These are phyloP conservation scores for Gobio gobio DNA, from an alignment of 2,113 vertebrate species.

Conservation along the genomic window DNA sequence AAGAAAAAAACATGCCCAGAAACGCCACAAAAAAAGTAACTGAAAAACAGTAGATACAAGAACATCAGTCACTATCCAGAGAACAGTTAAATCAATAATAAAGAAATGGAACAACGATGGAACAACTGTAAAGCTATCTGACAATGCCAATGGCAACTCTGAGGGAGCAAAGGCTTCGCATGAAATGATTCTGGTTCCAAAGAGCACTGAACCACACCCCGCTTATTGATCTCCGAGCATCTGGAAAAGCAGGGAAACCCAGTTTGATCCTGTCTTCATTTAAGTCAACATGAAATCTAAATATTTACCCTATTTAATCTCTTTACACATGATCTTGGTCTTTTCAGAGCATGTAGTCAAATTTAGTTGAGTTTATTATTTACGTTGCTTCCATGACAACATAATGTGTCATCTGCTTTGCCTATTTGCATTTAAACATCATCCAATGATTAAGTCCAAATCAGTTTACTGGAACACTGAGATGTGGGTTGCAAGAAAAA, in stretches of 20 bases:
- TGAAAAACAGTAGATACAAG: no score
- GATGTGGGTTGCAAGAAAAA: not conserved
- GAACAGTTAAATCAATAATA: not conserved
- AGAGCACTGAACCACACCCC: slow-evolving; percentile 19
- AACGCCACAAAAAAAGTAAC: no score
- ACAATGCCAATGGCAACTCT: not conserved
- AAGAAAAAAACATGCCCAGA: no score
- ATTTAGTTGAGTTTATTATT: not conserved
- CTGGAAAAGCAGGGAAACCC: not conserved
- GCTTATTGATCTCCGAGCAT: not conserved
- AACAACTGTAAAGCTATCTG: not conserved
- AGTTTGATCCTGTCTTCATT: not conserved
- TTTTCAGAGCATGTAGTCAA: not conserved
- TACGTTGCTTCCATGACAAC: not conserved
- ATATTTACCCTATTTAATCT: not conserved
- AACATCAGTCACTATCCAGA: not conserved
- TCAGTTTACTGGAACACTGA: not conserved
- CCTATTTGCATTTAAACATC: not conserved
- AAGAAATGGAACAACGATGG: not conserved
- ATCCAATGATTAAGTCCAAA: slow-evolving; percentile 4
- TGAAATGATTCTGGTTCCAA: not conserved
- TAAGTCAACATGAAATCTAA: not conserved
- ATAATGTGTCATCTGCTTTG: not conserved
- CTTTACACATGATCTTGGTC: not conserved
- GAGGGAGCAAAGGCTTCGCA: not conserved